A percentile compares a stretch with the other conserved stretches of the same genome.
These are phyloP conservation scores for Trogon melanurus DNA, from an alignment of 2,113 vertebrate genomes.

Conservation along the genomic window DNA sequence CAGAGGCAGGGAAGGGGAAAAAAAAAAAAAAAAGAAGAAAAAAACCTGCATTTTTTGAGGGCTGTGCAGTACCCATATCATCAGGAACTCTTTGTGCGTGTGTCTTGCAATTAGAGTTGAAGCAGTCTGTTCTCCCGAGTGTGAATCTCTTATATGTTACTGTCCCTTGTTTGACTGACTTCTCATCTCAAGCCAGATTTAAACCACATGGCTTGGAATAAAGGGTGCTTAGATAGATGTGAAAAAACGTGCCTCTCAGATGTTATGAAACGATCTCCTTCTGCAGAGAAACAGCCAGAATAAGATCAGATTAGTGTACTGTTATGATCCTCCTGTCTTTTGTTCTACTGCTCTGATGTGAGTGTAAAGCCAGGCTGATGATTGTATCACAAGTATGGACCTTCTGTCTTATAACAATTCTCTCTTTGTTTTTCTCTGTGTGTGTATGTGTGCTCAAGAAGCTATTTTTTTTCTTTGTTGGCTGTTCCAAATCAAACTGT, in stretches of 20 bases:
- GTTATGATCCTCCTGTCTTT: conserved; percentile 16
- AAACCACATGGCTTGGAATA: conserved; percentile 19
- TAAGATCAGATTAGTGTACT: conserved; percentile 39
- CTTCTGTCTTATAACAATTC: background rate
- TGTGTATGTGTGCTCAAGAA: background rate
- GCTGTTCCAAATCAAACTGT: background rate
- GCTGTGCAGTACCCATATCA: background rate
- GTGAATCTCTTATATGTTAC: background rate
- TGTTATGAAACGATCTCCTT: background rate
- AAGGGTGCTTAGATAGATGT: background rate
- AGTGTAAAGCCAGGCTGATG: background rate
- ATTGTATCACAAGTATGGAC: background rate
- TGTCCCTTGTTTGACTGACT: background rate
- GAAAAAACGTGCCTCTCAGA: background rate
- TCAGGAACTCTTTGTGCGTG: background rate
- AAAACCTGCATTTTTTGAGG: background rate
- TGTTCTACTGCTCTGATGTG: conserved; percentile 14
- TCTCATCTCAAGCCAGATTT: conserved; percentile 13
- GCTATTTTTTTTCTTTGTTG: background rate
- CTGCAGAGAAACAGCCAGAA: background rate
- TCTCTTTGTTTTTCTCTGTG: background rate
- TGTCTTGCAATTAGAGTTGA: background rate
- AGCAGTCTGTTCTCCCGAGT: background rate
- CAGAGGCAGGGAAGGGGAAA: background rate
- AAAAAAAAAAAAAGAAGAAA: no score